Evolutionary conservation across 2,113 vertebrate species (phyloP).

Genomic region (Colinus virginianus): DNA sequence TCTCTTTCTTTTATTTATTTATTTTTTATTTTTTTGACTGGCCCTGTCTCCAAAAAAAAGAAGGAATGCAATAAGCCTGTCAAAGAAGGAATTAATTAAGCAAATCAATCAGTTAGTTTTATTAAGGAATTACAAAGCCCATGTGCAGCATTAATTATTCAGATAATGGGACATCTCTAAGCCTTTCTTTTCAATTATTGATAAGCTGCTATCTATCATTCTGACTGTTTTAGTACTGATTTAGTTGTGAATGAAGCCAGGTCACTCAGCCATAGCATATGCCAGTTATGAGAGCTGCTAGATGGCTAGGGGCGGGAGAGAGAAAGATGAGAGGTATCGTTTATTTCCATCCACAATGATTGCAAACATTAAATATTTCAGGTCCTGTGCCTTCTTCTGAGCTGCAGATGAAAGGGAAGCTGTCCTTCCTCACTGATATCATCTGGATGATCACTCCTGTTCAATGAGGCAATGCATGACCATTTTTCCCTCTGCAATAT

Average conservation of each 20-base stretch:
- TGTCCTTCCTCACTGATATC: neutral
- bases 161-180: slow-evolving; percentile 86
- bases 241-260: slow-evolving; percentile 81
- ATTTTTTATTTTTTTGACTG: neutral
- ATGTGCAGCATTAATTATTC: slow-evolving; percentile 86
- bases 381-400: neutral
- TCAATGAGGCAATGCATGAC: neutral
- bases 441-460: neutral
- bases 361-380: neutral
- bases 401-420: neutral
- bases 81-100: slow-evolving; percentile 87
- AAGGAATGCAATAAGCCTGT: slow-evolving; percentile 82
- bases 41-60: slow-evolving; percentile 77
- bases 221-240: slow-evolving; percentile 80
- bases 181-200: slow-evolving; percentile 86
- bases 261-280: slow-evolving; percentile 75
- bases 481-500: neutral
- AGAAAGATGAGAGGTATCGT: slow-evolving; percentile 23
- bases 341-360: neutral
- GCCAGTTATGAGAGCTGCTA: slow-evolving; percentile 59
- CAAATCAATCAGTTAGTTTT: slow-evolving; percentile 89
- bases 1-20: neutral
- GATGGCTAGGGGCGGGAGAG: neutral
- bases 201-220: slow-evolving; percentile 83
- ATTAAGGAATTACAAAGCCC: slow-evolving; percentile 87